Evolutionary conservation across 2,797 vertebrate species (phyloP), one percentile per base, ranked within the genome.

Genomic region (Pithecia hirsuta): DNA sequence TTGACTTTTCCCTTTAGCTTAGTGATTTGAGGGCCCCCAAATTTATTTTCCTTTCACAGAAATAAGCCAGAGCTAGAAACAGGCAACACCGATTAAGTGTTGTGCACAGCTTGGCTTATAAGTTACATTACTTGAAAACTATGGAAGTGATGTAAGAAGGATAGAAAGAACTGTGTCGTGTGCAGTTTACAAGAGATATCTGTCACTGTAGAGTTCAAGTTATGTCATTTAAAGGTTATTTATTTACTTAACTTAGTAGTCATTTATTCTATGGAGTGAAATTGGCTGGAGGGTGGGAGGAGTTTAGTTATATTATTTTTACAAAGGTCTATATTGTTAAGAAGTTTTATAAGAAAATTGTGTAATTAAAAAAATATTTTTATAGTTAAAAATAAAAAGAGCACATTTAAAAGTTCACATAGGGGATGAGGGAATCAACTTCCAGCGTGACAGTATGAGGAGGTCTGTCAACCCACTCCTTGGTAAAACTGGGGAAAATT

Each of bases 351-450:
- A 85, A 81, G 12, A 11, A 72, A 44, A 1, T 22, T 52, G 11
- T 41, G 2, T 72, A 46, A 84, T 33, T 55, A 59, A 96, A 96
- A 94, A 88, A 93, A 89, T 4, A 88, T 82, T 93, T 95, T 75
- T 52, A 4, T 57, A 72, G 81, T 28, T 78, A 59, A 96, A 95
- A 93, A 30, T 76, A 28, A 84, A 88, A 91, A 81, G 6, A 84
- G 11, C 12, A 41, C 5, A 87, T 52, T 75, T 10, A 28, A 59
- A 93, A 64, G 1, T 50, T 19, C 19, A 64, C 14, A 19, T 48
- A 4, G 11, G 2, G 8, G 12, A 28, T 39, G 8, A 67, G 19
- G 7, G 9, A 0, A 85, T 44, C 13, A 75, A 48, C 17, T 94
- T 88, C 24, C 24, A 61, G 26, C 44, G 12, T 5, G 11, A 76